phyloP scores from a whole-genome alignment of 2,113 vertebrate species.

The Upupa epops region DNA sequence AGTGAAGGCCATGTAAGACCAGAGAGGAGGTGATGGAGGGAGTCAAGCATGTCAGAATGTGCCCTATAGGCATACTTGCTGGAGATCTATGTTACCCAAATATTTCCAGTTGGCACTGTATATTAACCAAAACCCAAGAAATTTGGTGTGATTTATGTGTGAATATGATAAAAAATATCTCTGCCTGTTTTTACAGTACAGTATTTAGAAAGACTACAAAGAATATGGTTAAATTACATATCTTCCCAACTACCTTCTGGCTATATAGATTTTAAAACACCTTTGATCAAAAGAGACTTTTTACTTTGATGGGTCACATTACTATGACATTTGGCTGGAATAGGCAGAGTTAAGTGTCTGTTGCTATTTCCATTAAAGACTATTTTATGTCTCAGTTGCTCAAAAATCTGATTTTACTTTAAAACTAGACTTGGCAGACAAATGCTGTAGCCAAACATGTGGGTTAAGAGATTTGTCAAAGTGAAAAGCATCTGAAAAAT shows the following conservation, averaged over 20 bases:
- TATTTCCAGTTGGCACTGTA: neutral
- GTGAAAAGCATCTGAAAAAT: neutral
- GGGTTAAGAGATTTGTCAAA: neutral
- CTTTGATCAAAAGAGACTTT: constrained; percentile 19
- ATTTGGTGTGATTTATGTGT: neutral
- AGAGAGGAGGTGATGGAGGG: neutral
- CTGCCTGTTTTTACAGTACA: neutral
- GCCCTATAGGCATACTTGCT: neutral
- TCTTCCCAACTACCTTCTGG: neutral
- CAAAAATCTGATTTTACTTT: neutral
- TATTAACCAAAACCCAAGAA: neutral
- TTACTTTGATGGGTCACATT: constrained; percentile 16
- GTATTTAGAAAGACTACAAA: neutral
- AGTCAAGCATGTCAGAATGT: neutral
- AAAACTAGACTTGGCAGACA: constrained; percentile 13
- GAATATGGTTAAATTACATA: neutral
- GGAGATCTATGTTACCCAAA: neutral
- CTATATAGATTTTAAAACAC: neutral
- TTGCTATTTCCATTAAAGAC: constrained; percentile 10
- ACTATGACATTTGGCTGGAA: constrained; percentile 31
- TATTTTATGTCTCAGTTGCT: constrained; percentile 7
- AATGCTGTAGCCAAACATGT: neutral
- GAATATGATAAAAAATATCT: neutral
- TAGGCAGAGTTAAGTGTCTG: constrained; percentile 31
- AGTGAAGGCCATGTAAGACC: neutral